Conservation (phyloP, 2,888 invertebrate species). For the Leucophora obtusa region DNA sequence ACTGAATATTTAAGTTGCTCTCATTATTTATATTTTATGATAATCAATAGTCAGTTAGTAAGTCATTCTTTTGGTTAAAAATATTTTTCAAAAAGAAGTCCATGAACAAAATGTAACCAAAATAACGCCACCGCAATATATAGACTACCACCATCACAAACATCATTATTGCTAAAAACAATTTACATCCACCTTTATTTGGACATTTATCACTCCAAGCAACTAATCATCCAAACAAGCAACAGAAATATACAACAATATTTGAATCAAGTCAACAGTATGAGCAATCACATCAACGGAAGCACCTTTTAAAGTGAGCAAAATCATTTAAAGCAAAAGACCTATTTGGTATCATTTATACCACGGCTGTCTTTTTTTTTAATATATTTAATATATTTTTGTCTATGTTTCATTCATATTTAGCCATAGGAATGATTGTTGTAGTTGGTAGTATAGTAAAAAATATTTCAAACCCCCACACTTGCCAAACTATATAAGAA, state of each 20-base stretch:
- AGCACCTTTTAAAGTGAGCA: constrained; percentile 60
- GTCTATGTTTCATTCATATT: constrained; percentile 46
- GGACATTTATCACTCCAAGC: constrained; percentile 16
- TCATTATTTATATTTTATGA: not conserved
- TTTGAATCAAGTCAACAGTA: constrained; percentile 46
- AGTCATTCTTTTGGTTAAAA: constrained; percentile 1
- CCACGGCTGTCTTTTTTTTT: not conserved
- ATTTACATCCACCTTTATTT: constrained; percentile 35
- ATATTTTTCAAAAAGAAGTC: not conserved
- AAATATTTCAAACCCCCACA: constrained; percentile 53
- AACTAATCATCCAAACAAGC: not conserved
- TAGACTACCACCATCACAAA: not conserved
- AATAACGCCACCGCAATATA: constrained; percentile 46
- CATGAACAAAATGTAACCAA: constrained; percentile 34
- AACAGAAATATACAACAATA: not conserved
- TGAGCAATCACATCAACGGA: constrained; percentile 51
- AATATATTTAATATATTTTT: constrained; percentile 12
- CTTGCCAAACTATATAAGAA: constrained; percentile 3
- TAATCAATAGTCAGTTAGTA: constrained; percentile 8
- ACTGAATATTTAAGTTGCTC: not conserved
- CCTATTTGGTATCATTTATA: constrained; percentile 8
- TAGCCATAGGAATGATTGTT: constrained; percentile 4
- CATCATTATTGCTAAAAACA: not conserved
- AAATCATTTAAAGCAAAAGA: constrained; percentile 30
- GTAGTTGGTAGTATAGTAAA: constrained; percentile 18